Evolutionary conservation across 2,888 invertebrate genomes (phyloP), one percentile per base, ranked within the genome.

Genomic region (Acutogordius australiensis): DNA sequence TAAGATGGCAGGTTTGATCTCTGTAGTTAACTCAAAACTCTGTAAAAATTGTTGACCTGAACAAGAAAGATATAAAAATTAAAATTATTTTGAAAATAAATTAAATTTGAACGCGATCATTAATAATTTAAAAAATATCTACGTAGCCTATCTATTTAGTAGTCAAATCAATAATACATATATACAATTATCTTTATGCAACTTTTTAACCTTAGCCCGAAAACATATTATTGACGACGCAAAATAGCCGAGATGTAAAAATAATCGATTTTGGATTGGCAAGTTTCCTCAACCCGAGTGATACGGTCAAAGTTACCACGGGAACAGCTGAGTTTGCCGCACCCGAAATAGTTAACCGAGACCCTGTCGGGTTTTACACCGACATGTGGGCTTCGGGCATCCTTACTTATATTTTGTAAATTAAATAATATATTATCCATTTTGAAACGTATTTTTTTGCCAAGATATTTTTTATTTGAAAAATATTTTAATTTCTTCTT

Each of bases 341-440:
- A 45, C 97, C 97, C 0, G 97, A 99, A 77, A 90, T 99, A 63
- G 94, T 91, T 0, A 90, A 94, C 68, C 78, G 91, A 21, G 91
- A 97, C 71, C 87, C 94, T 0, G 94, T 99, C 63, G 97, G 97
- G 61, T 99, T 97, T 77, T 97, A 94, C 75, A 99, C 97, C 0
- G 97, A 99, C 70, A 99, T 99, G 97, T 99, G 97, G 97, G 91
- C 94, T 37, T 82, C 90, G 30, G 97, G 97, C 67, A 97, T 97
- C 1, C 77, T 99, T n/a, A 81, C 85, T 21, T 99, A 99, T 70
- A 91, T 97, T 45, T 76, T 99, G 81, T 87, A 74, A 82, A 85
- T 80, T n/a, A 37, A 21, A 21, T 13, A n/a, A 21, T 59, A 18
- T 60, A 57, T 58, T 27, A 45, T 61, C 21, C 21, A 23, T 94